Evolutionary conservation across 2,113 vertebrate species (phyloP).

Genomic region (Globicephala melas): DNA sequence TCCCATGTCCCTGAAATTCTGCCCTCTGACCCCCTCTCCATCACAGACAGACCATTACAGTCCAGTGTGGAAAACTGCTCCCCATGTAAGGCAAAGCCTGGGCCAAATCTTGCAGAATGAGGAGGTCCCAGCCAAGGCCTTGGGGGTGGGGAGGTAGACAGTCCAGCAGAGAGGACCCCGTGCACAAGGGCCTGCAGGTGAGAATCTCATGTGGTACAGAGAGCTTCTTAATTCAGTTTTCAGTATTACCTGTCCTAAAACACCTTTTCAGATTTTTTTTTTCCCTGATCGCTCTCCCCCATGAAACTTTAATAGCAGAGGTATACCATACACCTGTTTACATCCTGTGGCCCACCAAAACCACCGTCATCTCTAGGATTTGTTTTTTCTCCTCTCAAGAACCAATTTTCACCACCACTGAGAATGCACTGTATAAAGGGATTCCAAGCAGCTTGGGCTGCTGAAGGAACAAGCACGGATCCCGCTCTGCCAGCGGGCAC

Average conservation of each 20-base stretch:
- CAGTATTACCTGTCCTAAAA: too few relatives aligned
- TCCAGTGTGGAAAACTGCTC: background rate
- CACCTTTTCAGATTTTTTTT: background rate
- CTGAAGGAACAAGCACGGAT: background rate
- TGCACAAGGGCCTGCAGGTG: background rate
- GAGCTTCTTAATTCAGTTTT: background rate
- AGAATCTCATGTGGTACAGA: accelerated
- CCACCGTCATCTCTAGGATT: accelerated
- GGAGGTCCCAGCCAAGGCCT: background rate
- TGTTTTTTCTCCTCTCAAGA: background rate
- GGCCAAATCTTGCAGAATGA: background rate
- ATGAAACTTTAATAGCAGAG: background rate
- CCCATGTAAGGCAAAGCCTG: background rate
- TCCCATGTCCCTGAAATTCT: background rate
- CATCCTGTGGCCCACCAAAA: background rate
- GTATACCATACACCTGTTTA: accelerated
- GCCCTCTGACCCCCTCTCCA: background rate
- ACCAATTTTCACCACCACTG: accelerated
- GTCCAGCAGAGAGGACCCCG: background rate
- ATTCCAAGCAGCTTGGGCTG: background rate
- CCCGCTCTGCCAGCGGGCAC: background rate
- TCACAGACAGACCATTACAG: background rate
- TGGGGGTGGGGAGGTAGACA: background rate
- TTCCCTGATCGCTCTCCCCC: accelerated
- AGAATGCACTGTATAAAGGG: background rate